Conservation (phyloP, 1,140 invertebrate genomes). For the Sitodiplosis mosellana region DNA sequence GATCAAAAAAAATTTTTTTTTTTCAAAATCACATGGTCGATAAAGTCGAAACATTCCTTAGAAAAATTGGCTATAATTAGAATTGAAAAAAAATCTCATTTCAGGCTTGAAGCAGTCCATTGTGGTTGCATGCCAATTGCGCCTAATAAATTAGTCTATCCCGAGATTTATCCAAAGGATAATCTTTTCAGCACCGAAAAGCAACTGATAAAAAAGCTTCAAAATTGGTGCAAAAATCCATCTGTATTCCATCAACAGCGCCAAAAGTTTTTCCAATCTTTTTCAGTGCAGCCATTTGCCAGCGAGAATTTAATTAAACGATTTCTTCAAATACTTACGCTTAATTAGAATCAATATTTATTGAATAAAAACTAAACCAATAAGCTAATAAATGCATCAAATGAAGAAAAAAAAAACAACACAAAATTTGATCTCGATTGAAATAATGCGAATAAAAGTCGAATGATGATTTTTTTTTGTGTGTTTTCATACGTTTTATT, state of each 20-base stretch:
- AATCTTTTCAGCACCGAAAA: slow-evolving; percentile 37
- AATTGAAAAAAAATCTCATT: no score
- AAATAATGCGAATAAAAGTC: no score
- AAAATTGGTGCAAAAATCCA: slow-evolving; percentile 27
- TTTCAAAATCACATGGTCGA: slow-evolving; percentile 1
- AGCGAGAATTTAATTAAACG: slow-evolving; percentile 16
- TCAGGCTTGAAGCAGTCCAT: slow-evolving; percentile 45
- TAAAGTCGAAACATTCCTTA: slow-evolving; percentile 2
- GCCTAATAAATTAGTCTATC: slow-evolving; percentile 51
- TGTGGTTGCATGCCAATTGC: slow-evolving; percentile 48
- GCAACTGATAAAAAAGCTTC: slow-evolving; percentile 33
- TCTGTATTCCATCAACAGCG: slow-evolving; percentile 16
- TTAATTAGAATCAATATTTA: no score
- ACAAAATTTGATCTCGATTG: no score
- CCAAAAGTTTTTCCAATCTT: slow-evolving; percentile 19
- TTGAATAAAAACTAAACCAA: no score
- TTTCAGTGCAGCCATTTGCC: slow-evolving; percentile 18
- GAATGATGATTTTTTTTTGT: no score
- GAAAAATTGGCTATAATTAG: no score
- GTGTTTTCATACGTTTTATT: no score
- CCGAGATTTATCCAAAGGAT: slow-evolving; percentile 46
- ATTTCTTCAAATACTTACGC: no score
- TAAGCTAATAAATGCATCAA: no score
- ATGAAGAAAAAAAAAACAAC: no score
- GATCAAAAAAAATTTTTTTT: not conserved